Evolutionary conservation across 2,113 vertebrate genomes (phyloP).

Genomic region (Gymnocephalus cernua): DNA sequence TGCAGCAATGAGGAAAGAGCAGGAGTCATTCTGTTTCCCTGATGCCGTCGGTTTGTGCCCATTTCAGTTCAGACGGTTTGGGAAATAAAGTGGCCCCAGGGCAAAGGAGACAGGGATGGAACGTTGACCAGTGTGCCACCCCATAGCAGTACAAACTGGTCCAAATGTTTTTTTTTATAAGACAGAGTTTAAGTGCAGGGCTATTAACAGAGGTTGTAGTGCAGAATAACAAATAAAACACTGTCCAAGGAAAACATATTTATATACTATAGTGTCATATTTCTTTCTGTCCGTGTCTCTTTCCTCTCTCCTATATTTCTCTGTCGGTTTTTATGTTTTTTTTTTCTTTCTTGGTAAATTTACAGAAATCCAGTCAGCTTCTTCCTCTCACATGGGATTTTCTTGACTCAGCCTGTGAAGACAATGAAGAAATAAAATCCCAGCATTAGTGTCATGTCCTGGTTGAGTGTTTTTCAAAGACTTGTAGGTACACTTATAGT

Average conservation of each 20-base stretch:
- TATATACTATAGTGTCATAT: slow-evolving; percentile 16
- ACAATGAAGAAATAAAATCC: neutral
- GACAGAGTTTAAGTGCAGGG: slow-evolving; percentile 29
- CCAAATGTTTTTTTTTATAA: slow-evolving; percentile 19
- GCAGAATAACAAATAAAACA: neutral
- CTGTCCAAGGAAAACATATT: slow-evolving; percentile 1
- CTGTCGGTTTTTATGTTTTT: neutral
- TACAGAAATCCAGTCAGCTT: slow-evolving; percentile 35
- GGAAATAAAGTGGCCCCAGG: slow-evolving; percentile 10
- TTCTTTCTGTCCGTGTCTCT: slow-evolving; percentile 21
- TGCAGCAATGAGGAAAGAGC: neutral
- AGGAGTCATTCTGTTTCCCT: neutral
- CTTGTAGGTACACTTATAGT: neutral
- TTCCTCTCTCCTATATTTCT: neutral
- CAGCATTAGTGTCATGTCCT: neutral
- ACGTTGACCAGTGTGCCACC: slow-evolving; percentile 12
- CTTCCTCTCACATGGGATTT: neutral
- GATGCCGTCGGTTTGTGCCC: neutral
- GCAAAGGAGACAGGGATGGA: neutral
- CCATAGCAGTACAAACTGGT: neutral
- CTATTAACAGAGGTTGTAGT: slow-evolving; percentile 32
- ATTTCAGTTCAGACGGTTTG: slow-evolving; percentile 12
- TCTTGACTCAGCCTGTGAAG: slow-evolving; percentile 38
- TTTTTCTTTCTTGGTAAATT: slow-evolving; percentile 14
- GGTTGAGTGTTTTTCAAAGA: neutral